Evolutionary conservation across 2,797 vertebrate species (phyloP).

Genomic region (Arnoldichthys spilopterus): DNA sequence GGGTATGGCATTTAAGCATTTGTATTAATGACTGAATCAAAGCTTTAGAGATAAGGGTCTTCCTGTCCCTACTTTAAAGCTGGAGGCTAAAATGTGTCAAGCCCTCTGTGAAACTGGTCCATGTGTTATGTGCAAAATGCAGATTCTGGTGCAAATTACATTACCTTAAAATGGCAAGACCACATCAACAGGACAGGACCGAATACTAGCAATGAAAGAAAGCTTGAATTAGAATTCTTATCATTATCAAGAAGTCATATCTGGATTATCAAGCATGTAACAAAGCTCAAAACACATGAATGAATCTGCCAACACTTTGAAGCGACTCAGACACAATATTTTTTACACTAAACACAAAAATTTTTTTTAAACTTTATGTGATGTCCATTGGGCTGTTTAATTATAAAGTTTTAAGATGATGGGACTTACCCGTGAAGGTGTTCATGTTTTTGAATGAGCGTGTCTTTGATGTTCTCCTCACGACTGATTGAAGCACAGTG

Average conservation of each 20-base stretch:
- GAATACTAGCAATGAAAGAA: conserved; percentile 40
- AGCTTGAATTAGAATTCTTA: neutral
- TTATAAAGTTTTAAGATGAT: neutral
- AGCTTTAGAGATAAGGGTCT: neutral
- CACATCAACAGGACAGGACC: conserved; percentile 49
- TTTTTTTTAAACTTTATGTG: too few relatives aligned
- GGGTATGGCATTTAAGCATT: neutral
- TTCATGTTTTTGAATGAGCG: conserved; percentile 48
- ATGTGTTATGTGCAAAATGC: neutral
- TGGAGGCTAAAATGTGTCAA: neutral
- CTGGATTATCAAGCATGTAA: neutral
- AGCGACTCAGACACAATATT: neutral
- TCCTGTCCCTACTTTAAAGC: neutral
- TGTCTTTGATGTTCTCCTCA: conserved; percentile 4
- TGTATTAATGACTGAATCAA: neutral
- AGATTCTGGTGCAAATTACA: neutral
- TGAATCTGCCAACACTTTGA: neutral
- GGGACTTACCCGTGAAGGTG: conserved; percentile 46
- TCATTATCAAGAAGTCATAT: neutral
- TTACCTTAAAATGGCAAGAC: conserved; percentile 55
- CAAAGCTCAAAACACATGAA: neutral
- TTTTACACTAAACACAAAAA: neutral
- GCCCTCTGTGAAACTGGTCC: neutral
- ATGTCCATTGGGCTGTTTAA: too few relatives aligned
- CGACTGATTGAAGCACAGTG: conserved; percentile 22